Base-by-base conservation (phyloP, 2,113 vertebrate genomes). In the Grammomys surdaster region DNA sequence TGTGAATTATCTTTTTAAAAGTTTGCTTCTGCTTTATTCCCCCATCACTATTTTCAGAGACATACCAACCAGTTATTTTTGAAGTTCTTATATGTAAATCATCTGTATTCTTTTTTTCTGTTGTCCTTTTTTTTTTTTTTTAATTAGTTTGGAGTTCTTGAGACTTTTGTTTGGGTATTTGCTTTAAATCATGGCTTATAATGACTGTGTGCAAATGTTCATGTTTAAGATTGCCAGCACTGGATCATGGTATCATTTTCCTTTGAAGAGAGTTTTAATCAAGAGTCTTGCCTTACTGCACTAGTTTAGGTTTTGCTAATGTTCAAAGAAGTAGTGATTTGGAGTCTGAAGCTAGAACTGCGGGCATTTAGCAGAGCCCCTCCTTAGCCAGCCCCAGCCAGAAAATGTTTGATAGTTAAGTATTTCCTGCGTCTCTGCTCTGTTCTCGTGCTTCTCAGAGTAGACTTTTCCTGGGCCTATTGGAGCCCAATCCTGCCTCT, bases 201-300 rank as follows among this genome's bases (percentile, higher is more conserved):
- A 40, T 46, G 58, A 31, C 46, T 77, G 48, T 33, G 84, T 84
- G 40, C 89, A 26, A 92, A 75, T 7, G 5, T 88, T 90, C 46
- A 1, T 75, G 67, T 80, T 88, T 36, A 94, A 43, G 54, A 36
- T 56, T 65, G 40, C 31, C 84, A 36, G 33, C 12, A 90, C 36
- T 87, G 51, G 13, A 76, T 73, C 16, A 60, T 86, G n/a, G 80
- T 48, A 72, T 90, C 48, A 54, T 94, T 92, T 90, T 73, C 33
- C 54, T 81, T 48, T 92, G 75, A 90, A 87, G n/a, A 82, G 40
- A 70, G 63, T 33, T 94, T 94, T 95, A 84, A 90, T 95, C 33
- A 90, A 58, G 17, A 93, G 60, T 85, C 9, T 94, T 78, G 7
- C 31, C 28, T 81, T 90, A 72, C 82, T 54, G 75, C 48, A 86